Evolutionary conservation across 2,113 vertebrate species (phyloP), one percentile per base, ranked within the genome.

Genomic region (Strix aluco): DNA sequence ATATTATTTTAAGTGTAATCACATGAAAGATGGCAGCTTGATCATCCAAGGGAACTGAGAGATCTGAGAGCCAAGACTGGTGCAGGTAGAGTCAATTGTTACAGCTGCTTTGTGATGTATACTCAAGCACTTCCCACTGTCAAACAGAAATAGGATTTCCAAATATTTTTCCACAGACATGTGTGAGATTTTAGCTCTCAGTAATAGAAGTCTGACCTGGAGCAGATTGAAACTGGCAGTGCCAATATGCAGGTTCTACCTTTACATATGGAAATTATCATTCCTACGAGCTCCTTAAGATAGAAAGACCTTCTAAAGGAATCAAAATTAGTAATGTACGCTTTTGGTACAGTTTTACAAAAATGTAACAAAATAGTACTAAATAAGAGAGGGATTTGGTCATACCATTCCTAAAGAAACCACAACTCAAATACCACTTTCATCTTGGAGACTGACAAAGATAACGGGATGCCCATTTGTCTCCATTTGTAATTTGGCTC

Each of bases 21-120:
- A 34, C n/a, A 16, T 75, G 54, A 72, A 93, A 87, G 32, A 74
- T 55, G 30, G 79, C 75, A 96, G 38, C 78, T 81, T 66, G 51
- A 83, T 92, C 27, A 42, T 90, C 52, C 1, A 0, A 91, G 52
- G 44, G 18, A 94, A 29, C 57, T 8, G 23, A 27, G n/a, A 67
- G 38, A 90, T 55, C 55, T 67, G 54, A 81, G 40, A 78, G 61
- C 40, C 57, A 92, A 72, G 65, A 71, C 77, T 84, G 61, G 73
- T 91, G 65, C 69, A 72, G 70, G 65, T 82, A 91, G 29, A 94
- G 72, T 84, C 83, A 65, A 72, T 81, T 91, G 72, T 93, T 94
- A 72, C 69, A 69, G 69, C 69, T 96, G 75, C 47, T 92, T 59
- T 86, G 73, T 74, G 47, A 55, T 52, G 47, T 81, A 32, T 5